Conservation (phyloP, 2,113 vertebrate genomes). For the Campylorhamphus procurvoides region DNA sequence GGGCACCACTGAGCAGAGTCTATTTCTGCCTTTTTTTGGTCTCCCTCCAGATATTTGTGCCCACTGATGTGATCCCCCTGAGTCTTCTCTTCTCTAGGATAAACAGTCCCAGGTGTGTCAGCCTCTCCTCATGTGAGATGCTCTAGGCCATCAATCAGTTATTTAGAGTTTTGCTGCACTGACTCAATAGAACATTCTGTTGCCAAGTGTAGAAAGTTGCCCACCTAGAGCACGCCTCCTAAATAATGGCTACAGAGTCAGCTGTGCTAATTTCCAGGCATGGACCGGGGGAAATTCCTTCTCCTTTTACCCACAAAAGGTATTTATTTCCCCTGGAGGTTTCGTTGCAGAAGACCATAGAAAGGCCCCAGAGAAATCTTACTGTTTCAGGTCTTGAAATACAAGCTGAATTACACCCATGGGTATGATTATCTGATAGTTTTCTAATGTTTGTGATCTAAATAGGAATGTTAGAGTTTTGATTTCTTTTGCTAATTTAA, state of each 20-base stretch:
- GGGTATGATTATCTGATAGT: background rate
- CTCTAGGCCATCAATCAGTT: background rate
- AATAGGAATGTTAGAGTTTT: background rate
- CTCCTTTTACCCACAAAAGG: background rate
- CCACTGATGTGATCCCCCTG: background rate
- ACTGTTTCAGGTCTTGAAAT: background rate
- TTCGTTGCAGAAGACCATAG: background rate
- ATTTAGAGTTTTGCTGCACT: background rate
- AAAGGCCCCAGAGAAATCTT: background rate
- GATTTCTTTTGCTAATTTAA: background rate
- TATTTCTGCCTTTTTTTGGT: background rate
- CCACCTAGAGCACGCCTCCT: background rate
- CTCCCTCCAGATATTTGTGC: background rate
- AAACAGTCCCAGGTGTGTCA: background rate
- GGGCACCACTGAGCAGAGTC: background rate
- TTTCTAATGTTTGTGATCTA: background rate
- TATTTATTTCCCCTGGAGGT: background rate
- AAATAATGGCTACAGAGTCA: background rate
- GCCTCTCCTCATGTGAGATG: background rate
- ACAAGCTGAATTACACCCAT: background rate
- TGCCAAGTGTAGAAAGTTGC: background rate
- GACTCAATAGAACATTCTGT: background rate
- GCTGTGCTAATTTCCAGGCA: background rate
- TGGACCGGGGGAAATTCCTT: background rate
- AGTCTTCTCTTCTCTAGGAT: background rate